These are phyloP conservation scores for Podarcis muralis DNA, from an alignment of 2,113 vertebrate species.

Conservation along the genomic window DNA sequence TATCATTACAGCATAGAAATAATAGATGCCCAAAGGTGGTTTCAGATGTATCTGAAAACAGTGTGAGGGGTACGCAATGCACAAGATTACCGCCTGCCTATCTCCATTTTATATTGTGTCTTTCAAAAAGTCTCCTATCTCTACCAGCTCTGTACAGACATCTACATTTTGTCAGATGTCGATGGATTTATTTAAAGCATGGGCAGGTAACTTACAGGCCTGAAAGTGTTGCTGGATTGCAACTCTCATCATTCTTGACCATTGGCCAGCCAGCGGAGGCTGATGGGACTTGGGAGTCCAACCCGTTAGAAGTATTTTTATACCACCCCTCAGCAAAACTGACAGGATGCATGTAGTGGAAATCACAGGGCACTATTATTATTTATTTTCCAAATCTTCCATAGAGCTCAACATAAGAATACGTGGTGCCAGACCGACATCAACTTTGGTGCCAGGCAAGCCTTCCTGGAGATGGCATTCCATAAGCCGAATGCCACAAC, in stretches of 20 bases:
- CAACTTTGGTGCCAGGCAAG: neutral
- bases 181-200: neutral
- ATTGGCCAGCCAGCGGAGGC: neutral
- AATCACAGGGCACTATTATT: no score
- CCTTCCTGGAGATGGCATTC: neutral
- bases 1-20: neutral
- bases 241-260: neutral
- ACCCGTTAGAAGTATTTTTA: neutral
- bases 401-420: no score
- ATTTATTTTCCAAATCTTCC: no score
- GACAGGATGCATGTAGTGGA: neutral
- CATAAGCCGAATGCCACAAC: neutral
- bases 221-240: neutral
- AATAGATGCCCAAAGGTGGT: slow-evolving; percentile 26
- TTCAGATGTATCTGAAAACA: neutral
- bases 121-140: neutral
- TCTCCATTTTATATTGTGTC: neutral
- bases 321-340: neutral
- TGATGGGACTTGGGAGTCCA: neutral
- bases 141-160: no score
- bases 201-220: neutral
- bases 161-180: neutral
- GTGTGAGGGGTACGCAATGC: neutral
- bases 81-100: neutral
- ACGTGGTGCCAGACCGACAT: neutral